Evolutionary conservation across 2,797 vertebrate species (phyloP), one percentile per base, ranked within the genome.

Genomic region (Hafferia zeledoni): DNA sequence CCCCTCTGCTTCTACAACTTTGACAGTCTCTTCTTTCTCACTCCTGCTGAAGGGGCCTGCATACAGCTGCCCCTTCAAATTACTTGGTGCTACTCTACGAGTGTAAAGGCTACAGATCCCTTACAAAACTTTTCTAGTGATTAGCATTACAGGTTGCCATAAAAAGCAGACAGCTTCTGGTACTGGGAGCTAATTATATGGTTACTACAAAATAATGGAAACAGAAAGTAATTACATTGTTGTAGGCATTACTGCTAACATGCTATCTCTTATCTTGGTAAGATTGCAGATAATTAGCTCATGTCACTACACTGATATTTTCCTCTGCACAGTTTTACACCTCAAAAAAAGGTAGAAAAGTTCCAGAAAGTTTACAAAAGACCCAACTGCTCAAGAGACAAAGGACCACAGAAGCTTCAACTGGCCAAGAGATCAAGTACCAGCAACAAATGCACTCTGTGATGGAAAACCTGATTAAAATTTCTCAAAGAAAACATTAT

Each of bases 401-500:
- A 93, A 95, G 76, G 86, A 88, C 90, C 91, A 75, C 52, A 78
- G 86, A 90, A 85, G 74, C 68, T 92, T 95, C 85, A 76, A 87
- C 93, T 94, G 92, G 79, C 79, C 94, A 77, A 90, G 81, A 96
- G 95, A 97, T 97, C 91, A 95, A 96, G 95, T 95, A 89, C 68
- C 86, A 92, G 89, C 65, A 94, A 95, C 87, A 95, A 96, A 97
- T 74, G 61, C 69, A 78, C 65, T 96, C 86, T 71, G 68, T 80
- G 94, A 97, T 96, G 44, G 83, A 96, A 97, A 97, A 94, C 82
- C 92, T 97, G 96, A 97, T 97, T 96, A 97, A 95, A 96, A 97
- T 96, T 95, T 95, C 94, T 96, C 97, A 97, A 96, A 97, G 94
- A 95, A 97, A 97, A 96, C 92, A 94, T 97, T 96, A 97, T 87